Percentiles rank a stretch among this genome's conserved stretches.
These are phyloP conservation scores for Aphrophora alni DNA, from an alignment of 2,888 invertebrate species.

Conservation along the genomic window DNA sequence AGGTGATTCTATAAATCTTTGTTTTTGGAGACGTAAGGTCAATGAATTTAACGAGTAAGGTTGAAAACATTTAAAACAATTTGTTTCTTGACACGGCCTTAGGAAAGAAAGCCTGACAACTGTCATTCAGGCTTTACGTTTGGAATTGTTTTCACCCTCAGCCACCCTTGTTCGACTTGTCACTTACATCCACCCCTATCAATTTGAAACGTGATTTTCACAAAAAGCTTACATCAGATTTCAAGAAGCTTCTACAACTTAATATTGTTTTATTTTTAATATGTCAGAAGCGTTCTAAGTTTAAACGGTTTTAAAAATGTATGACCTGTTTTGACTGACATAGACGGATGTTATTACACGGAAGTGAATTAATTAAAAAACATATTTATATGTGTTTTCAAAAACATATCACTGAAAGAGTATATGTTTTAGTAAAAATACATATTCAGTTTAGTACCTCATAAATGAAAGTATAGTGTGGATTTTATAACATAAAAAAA, in stretches of 20 bases:
- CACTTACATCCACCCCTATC: conserved; percentile 9
- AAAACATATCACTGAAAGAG: too few relatives aligned
- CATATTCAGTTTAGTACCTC: too few relatives aligned
- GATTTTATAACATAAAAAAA: too few relatives aligned
- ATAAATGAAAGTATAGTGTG: too few relatives aligned
- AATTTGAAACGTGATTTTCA: not conserved
- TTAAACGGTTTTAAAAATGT: not conserved
- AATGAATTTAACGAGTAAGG: not conserved
- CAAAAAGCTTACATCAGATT: conserved; percentile 6
- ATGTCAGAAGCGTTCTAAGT: not conserved
- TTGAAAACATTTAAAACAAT: conserved; percentile 6
- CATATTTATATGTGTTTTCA: too few relatives aligned
- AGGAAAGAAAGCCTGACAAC: not conserved
- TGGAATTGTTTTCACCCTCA: conserved; percentile 6
- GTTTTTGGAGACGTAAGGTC: not conserved
- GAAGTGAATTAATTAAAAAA: too few relatives aligned
- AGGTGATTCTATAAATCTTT: not conserved
- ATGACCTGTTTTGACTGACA: too few relatives aligned
- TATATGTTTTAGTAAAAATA: too few relatives aligned
- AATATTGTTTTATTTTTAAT: not conserved
- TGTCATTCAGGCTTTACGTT: conserved; percentile 6
- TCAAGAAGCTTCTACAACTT: not conserved
- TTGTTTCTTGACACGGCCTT: not conserved
- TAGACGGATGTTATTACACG: too few relatives aligned
- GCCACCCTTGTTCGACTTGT: conserved; percentile 6